phyloP scores from a whole-genome alignment of 2,888 invertebrate species.

The Drosophila recens region DNA sequence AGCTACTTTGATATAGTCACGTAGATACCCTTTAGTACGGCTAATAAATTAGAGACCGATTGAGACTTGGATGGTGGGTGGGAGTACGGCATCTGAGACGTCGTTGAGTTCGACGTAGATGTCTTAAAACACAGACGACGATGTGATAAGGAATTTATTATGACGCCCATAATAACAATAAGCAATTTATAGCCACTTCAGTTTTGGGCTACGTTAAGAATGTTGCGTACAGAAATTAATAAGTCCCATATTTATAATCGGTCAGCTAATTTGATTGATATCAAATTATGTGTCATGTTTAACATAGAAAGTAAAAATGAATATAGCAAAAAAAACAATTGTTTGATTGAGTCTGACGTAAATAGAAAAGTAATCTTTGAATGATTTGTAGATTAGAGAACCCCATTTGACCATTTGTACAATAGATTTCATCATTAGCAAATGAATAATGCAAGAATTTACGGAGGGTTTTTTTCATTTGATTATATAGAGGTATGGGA shows the following conservation, averaged over 20 bases:
- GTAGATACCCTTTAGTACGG: constrained; percentile 2
- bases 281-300: constrained; percentile 29
- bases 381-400: constrained; percentile 8
- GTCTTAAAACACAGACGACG: constrained; percentile 1
- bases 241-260: constrained; percentile 26
- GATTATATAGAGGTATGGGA: background rate
- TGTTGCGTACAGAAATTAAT: constrained; percentile 1
- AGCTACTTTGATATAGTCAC: background rate
- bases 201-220: constrained; percentile 16
- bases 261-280: constrained; percentile 33
- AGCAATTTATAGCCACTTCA: constrained; percentile 50
- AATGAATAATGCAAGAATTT: background rate
- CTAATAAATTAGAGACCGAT: constrained; percentile 4
- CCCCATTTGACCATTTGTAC: background rate
- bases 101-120: constrained; percentile 5
- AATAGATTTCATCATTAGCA: constrained; percentile 14
- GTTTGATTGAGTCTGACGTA: constrained; percentile 24
- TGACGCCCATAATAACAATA: constrained; percentile 17
- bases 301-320: constrained; percentile 14
- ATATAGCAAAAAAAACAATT: constrained; percentile 15
- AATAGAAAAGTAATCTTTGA: background rate
- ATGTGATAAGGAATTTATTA: constrained; percentile 13
- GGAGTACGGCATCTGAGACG: constrained; percentile 17
- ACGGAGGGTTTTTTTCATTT: background rate
- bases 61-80: constrained; percentile 5